A percentile compares a stretch with the other conserved stretches of the same genome.
phyloP scores from a whole-genome alignment of 2,888 invertebrate genomes.

The Stenolophus ochropezus region DNA sequence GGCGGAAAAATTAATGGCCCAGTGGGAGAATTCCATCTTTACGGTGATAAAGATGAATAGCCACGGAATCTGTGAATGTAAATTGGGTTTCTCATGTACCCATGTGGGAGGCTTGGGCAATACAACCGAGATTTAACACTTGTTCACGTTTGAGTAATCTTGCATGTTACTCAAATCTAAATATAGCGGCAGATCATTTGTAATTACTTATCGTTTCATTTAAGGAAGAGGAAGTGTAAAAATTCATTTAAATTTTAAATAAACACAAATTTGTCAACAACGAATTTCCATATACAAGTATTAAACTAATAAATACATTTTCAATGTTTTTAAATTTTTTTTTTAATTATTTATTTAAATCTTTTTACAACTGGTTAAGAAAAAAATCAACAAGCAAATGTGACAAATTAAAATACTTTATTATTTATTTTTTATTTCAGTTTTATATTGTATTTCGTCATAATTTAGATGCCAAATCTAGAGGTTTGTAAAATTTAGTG shows the following conservation, averaged over 20 bases:
- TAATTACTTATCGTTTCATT: not conserved
- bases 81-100: not conserved
- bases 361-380: no score
- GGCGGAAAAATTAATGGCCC: slow-evolving; percentile 55
- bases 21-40: slow-evolving; percentile 44
- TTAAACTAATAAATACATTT: no score
- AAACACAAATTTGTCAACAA: no score
- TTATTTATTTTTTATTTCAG: no score
- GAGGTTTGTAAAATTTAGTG: no score
- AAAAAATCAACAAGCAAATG: no score
- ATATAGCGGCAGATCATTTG: not conserved
- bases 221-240: not conserved
- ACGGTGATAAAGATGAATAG: slow-evolving; percentile 30
- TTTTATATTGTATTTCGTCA: no score
- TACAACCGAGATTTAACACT: not conserved
- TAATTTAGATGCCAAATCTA: no score
- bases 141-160: not conserved
- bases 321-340: no score
- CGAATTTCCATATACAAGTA: no score
- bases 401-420: no score
- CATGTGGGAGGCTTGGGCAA: not conserved
- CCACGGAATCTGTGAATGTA: not conserved
- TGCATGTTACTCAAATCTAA: not conserved
- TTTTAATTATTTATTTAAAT: no score
- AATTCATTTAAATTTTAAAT: not conserved